Conservation (phyloP, 2,888 invertebrate genomes). For the Plagodis pulveraria region DNA sequence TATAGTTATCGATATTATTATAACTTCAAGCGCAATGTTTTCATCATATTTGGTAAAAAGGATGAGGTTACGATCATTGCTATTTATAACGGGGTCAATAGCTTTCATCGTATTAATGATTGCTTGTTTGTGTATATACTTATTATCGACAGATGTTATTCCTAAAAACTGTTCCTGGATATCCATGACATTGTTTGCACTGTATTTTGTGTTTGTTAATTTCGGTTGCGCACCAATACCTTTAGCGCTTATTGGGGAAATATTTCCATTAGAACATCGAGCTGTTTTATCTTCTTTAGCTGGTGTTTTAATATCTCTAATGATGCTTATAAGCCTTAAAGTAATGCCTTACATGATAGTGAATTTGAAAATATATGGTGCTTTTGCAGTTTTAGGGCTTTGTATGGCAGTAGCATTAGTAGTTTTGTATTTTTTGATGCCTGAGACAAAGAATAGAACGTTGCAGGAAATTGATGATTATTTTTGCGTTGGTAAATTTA, state of each 20-base stretch:
- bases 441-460: slow-evolving; percentile 87
- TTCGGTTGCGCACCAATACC: slow-evolving; percentile 68
- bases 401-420: slow-evolving; percentile 66
- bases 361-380: slow-evolving; percentile 46
- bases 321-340: slow-evolving; percentile 52
- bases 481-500: slow-evolving; percentile 38
- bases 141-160: slow-evolving; percentile 8
- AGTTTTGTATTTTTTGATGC: slow-evolving; percentile 62
- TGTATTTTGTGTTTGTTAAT: slow-evolving; percentile 51
- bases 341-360: slow-evolving; percentile 48
- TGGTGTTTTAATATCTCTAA: slow-evolving; percentile 12
- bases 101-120: slow-evolving; percentile 38
- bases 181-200: slow-evolving; percentile 5
- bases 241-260: slow-evolving; percentile 61
- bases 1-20: slow-evolving; percentile 46
- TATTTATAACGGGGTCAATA: slow-evolving; percentile 48
- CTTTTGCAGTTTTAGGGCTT: slow-evolving; percentile 34
- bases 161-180: slow-evolving; percentile 3
- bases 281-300: background rate
- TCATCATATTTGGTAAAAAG: slow-evolving; percentile 37
- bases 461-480: slow-evolving; percentile 87
- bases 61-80: slow-evolving; percentile 43
- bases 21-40: slow-evolving; percentile 37
- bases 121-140: slow-evolving; percentile 41
- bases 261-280: slow-evolving; percentile 60